Percentiles rank a stretch among this genome's conserved stretches.
Conservation (phyloP, 2,797 vertebrate species). For the Poeciliopsis turneri region DNA sequence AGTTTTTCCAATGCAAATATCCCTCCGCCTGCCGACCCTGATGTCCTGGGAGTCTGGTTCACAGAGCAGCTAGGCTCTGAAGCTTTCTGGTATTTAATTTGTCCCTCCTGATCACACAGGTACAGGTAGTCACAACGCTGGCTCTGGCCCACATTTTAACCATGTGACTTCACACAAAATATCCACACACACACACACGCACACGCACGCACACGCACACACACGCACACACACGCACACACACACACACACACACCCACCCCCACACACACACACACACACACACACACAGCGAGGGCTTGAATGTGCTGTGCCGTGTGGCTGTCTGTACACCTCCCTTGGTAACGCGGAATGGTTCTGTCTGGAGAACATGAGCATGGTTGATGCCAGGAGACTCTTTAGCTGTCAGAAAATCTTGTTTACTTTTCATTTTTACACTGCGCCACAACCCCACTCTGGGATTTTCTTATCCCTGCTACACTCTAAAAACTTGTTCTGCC, state of each 20-base stretch:
- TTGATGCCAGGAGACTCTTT: constrained; percentile 66
- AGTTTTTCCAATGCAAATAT: constrained; percentile 48
- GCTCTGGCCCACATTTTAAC: constrained; percentile 47
- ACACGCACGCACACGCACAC: constrained; percentile 3
- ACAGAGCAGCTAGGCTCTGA: constrained; percentile 41
- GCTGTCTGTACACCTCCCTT: constrained; percentile 34
- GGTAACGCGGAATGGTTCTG: constrained; percentile 42
- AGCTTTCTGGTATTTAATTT: constrained; percentile 70
- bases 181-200: not conserved
- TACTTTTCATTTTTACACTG: constrained; percentile 69
- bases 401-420: constrained; percentile 74
- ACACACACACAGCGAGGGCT: constrained; percentile 10
- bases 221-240: constrained; percentile 14
- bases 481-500: constrained; percentile 48
- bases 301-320: constrained; percentile 24
- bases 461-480: constrained; percentile 52
- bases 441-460: constrained; percentile 50
- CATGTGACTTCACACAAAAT: not conserved
- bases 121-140: not conserved
- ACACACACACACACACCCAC: not conserved
- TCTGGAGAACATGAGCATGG: constrained; percentile 59
- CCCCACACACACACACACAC: not conserved
- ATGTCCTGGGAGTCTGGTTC: constrained; percentile 54
- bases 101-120: constrained; percentile 65
- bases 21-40: not conserved